phyloP scores from a whole-genome alignment of 2,888 invertebrate species.

The Agrypnus murinus region DNA sequence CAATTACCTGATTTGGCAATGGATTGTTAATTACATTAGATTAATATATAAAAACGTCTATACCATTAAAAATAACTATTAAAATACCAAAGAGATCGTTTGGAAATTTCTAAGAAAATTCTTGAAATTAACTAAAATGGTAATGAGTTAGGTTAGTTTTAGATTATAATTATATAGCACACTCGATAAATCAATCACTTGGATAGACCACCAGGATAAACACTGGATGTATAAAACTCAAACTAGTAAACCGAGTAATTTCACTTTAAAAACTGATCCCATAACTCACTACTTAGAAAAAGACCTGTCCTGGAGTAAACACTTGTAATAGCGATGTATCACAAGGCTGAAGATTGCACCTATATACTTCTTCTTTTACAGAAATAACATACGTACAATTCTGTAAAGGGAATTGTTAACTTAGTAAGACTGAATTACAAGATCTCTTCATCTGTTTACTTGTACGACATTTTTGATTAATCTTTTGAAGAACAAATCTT shows the following conservation, averaged over 20 bases:
- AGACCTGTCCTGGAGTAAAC: slow-evolving; percentile 51
- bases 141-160: slow-evolving; percentile 35
- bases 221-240: slow-evolving; percentile 42
- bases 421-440: slow-evolving; percentile 31
- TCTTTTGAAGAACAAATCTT: no score
- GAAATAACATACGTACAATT: slow-evolving; percentile 41
- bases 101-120: no score
- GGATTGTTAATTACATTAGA: slow-evolving; percentile 6
- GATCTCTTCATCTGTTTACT: slow-evolving; percentile 1
- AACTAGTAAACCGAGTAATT: slow-evolving; percentile 49
- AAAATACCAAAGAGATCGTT: no score
- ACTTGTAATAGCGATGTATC: slow-evolving; percentile 54
- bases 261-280: slow-evolving; percentile 53
- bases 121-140: background rate
- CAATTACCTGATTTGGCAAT: slow-evolving; percentile 45
- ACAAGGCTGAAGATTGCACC: slow-evolving; percentile 49
- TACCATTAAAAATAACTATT: no score
- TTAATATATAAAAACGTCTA: background rate
- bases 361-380: slow-evolving; percentile 29
- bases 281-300: slow-evolving; percentile 54
- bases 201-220: slow-evolving; percentile 47
- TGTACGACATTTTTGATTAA: no score
- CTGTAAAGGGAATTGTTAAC: slow-evolving; percentile 32
- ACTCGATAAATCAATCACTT: slow-evolving; percentile 49
- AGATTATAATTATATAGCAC: slow-evolving; percentile 42